Conservation (phyloP, 2,113 vertebrate genomes). For the Pseudonaja textilis region DNA sequence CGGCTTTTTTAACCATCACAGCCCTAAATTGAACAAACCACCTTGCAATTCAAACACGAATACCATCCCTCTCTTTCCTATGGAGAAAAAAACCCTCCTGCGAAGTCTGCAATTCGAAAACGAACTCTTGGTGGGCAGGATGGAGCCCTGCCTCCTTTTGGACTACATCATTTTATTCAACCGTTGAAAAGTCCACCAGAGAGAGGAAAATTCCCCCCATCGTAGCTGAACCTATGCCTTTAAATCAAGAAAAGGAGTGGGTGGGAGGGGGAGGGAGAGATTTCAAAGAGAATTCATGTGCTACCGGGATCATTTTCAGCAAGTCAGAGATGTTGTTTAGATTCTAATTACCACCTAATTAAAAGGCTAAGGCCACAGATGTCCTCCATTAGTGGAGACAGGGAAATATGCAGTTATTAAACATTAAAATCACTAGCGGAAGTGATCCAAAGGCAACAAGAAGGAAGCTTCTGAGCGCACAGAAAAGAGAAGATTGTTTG, state of each 20-base stretch:
- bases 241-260: slow-evolving; percentile 40
- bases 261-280: slow-evolving; percentile 22
- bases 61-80: not conserved
- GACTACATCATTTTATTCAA: not conserved
- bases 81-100: not conserved
- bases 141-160: not conserved
- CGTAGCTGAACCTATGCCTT: slow-evolving; percentile 53
- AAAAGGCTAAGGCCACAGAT: slow-evolving; percentile 70
- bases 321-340: slow-evolving; percentile 67
- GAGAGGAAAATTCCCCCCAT: not conserved
- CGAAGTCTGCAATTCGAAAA: not conserved
- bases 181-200: not conserved
- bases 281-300: slow-evolving; percentile 65
- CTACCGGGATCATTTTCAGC: slow-evolving; percentile 63
- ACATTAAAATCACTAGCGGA: slow-evolving; percentile 42
- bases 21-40: not conserved
- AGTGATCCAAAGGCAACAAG: slow-evolving; percentile 32
- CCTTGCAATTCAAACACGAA: not conserved
- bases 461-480: not conserved
- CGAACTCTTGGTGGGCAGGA: not conserved
- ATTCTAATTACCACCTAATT: slow-evolving; percentile 69
- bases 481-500: slow-evolving; percentile 18
- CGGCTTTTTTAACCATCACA: not conserved
- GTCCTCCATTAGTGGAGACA: slow-evolving; percentile 61
- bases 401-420: slow-evolving; percentile 58